Base-by-base conservation (phyloP, 2,888 invertebrate genomes). In the Drosophila robusta region DNA sequence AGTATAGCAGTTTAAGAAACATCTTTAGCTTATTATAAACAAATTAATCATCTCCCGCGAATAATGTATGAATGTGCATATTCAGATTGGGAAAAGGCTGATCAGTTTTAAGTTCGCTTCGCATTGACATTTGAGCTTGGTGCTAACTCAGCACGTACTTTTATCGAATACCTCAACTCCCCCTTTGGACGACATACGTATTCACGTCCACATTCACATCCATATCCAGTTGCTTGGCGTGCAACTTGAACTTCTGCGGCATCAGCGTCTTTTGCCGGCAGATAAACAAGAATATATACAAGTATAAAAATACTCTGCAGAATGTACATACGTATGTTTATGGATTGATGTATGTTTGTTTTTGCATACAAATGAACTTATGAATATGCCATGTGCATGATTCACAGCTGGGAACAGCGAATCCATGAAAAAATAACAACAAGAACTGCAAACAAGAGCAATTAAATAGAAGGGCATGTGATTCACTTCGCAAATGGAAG, bases 381-480 rank as follows among this genome's bases (percentile, higher is more conserved):
- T n/a, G 14, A 6, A 24, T 45, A 12, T n/a, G 18, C 18, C 14
- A 9, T 29, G 22, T 36, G 39, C 32, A 44, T 68, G 68, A 68
- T 54, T 68, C 68, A 68, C 36, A 51, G 26, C n/a, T 39, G 38
- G 26, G 7, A 22, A 41, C 42, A 18, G 22, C 22, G 52, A 12
- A n/a, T 4, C 44, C 44, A 44, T 24, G 7, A 8, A 44, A 26
- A 18, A 24, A 38, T 6, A 51, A 39, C 12, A 41, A 32, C 46
- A 70, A 38, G 16, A 46, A 63, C 16, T 29, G 45, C 22, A 57
- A 56, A 39, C 38, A 41, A 58, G 45, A 49, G 26, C 58, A 16
- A 36, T 61, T 32, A 36, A 61, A 63, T 69, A 14, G 18, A 54
- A 63, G 64, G 54, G 67, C 52, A 24, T 49, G 18, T 70, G 74